Evolutionary conservation across 1,140 invertebrate species (phyloP), one percentile per base, ranked within the genome.

Genomic region (Pseudoatta argentina): DNA sequence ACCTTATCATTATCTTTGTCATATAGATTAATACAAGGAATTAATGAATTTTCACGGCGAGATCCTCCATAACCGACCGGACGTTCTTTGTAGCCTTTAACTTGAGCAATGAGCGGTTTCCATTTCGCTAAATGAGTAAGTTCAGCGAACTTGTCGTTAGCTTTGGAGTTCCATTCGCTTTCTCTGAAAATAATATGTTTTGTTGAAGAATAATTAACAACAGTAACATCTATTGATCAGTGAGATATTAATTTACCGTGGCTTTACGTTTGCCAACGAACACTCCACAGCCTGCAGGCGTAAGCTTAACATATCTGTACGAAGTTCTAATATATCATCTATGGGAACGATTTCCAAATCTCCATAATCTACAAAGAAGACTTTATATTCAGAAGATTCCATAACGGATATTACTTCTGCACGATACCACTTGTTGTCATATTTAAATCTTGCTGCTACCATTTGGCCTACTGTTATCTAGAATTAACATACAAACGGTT

Each of bases 301-400:
- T 21, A 98, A 95, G 24, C 96, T 96, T 3, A 98, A 93, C 92
- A 98, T 97, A 92, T 98, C 97, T 2, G 97, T 97, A 48, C 97
- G 95, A 64, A 98, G 94, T 90, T 97, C 96, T 82, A 96, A 96
- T 2, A 98, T 91, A 69, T 97, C 95, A 16, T 96, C 94, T n/a
- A 94, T 95, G 0, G 95, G 94, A 1, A 97, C 94, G 64, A 96
- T 96, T 73, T 97, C 96, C 64, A 96, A 96, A 30, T 98, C 97
- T 0, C 98, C 98, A 94, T 97, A 98, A 95, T 98, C 98, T 53
- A 98, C 95, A 93, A 97, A 98, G 91, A 97, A 97, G 5, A 98
- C 94, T 90, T 97, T 96, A 0, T 97, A 96, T 44, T 96, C 94
- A 88, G 95, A 92, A 8, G 21, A 66, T 79, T 95, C 93, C 10